Base-by-base conservation (phyloP, 2,888 invertebrate genomes). In the Oeneis ivallda region DNA sequence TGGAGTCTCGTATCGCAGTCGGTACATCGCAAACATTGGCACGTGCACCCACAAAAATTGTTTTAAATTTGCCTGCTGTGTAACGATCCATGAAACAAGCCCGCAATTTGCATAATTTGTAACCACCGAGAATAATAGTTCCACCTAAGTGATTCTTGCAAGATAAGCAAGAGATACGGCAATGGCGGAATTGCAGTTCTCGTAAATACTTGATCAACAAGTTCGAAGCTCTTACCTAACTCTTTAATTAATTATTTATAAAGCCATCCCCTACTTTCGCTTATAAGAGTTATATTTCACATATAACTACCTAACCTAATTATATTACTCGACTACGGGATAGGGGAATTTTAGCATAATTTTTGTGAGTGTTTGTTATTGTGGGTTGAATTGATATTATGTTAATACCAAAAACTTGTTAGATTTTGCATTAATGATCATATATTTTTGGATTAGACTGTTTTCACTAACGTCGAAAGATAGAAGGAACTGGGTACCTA, bases 21-120 rank as follows among this genome's bases (percentile, higher is more conserved):
- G 69, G 70, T 75, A 75, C 77, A 76, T 76, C 76, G 73, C 75
- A 77, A 79, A 80, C 75, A 80, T 81, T 80, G 83, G 79, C 80
- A 82, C 81, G 82, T 77, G 76, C 74, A 72, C 71, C 67, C 69
- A 76, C 76, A 78, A 78, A 83, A 82, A 83, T 83, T 84, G 78
- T 81, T 84, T 85, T 75, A 81, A 83, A 83, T 78, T 77, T 67
- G 72, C 71, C 71, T 69, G 69, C 74, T 65, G 70, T 69, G 74
- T 68, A 74, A 75, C 72, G 72, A 70, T 64, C 70, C 70, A 65
- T 69, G 70, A 70, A 73, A 72, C 71, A 72, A 76, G 75, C 72
- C 72, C 74, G 71, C 67, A 66, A 76, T 80, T 77, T 75, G 66
- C 75, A 79, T 80, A 77, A 78, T 78, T 73, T 73, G 66, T 65